Conservation (phyloP, 2,113 vertebrate species). For the Microcebus murinus region DNA sequence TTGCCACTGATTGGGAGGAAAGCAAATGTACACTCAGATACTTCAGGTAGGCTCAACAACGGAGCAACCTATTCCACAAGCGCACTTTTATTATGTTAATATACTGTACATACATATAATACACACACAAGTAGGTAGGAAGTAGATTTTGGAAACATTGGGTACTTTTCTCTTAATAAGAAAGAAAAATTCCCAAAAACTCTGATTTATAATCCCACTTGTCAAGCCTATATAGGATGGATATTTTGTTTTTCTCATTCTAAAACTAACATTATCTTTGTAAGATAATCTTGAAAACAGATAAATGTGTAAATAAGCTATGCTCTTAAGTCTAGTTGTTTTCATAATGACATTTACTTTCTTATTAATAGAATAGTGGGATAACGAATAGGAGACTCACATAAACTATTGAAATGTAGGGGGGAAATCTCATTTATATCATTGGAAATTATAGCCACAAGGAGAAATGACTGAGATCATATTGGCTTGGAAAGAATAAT, state of each 20-base stretch:
- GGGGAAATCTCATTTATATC: neutral
- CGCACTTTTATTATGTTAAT: neutral
- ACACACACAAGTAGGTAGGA: neutral
- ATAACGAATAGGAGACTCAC: neutral
- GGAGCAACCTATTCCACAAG: neutral
- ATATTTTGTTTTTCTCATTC: conserved; percentile 35
- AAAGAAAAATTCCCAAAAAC: conserved; percentile 38
- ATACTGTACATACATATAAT: neutral
- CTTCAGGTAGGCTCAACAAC: neutral
- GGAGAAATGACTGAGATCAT: neutral
- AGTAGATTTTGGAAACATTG: neutral
- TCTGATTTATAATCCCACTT: neutral
- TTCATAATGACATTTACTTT: conserved; percentile 21
- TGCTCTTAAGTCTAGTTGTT: neutral
- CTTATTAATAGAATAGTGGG: neutral
- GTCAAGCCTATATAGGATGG: neutral
- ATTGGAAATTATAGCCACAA: neutral
- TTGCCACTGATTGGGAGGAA: neutral
- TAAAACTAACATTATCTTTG: neutral
- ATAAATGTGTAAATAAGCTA: conserved; percentile 25
- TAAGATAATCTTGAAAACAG: neutral
- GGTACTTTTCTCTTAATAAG: conserved; percentile 35
- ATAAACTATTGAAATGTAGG: neutral
- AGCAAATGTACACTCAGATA: neutral
- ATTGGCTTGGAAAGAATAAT: neutral